These are phyloP conservation scores for Drosophila tsacasi DNA, from an alignment of 1,140 invertebrate genomes.

Conservation along the genomic window DNA sequence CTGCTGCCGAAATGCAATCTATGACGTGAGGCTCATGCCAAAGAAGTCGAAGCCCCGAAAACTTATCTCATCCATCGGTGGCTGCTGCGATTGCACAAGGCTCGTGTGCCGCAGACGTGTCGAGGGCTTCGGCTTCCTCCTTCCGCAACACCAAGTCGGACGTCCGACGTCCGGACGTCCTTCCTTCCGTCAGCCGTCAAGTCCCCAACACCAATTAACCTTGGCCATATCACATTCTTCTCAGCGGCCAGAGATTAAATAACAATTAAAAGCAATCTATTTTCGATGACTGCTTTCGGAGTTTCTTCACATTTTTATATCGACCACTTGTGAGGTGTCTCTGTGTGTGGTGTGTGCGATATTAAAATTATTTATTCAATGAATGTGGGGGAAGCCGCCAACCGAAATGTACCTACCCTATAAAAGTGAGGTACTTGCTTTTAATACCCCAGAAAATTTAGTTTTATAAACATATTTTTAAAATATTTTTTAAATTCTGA, in stretches of 20 bases:
- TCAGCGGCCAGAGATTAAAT: conserved; percentile 55
- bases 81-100: conserved; percentile 38
- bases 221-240: conserved; percentile 40
- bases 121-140: conserved; percentile 6
- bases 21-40: conserved; percentile 74
- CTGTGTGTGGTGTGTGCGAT: conserved; percentile 18
- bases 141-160: background rate
- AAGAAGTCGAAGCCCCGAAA: conserved; percentile 47
- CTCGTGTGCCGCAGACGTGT: conserved; percentile 23
- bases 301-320: conserved; percentile 70
- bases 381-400: background rate
- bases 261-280: conserved; percentile 78
- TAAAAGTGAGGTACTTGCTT: no score
- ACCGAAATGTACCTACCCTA: conserved; percentile 16
- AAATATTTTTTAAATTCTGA: no score
- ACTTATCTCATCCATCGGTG: conserved; percentile 56
- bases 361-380: conserved; percentile 33
- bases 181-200: conserved; percentile 57
- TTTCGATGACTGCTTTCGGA: conserved; percentile 71
- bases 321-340: conserved; percentile 56
- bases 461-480: background rate
- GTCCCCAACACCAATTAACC: conserved; percentile 70
- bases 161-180: conserved; percentile 6
- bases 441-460: background rate
- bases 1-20: conserved; percentile 68